A percentile compares a stretch with the other conserved stretches of the same genome.
These are phyloP conservation scores for Gallinago jamesoni DNA, from an alignment of 2,113 vertebrate species.

Conservation along the genomic window DNA sequence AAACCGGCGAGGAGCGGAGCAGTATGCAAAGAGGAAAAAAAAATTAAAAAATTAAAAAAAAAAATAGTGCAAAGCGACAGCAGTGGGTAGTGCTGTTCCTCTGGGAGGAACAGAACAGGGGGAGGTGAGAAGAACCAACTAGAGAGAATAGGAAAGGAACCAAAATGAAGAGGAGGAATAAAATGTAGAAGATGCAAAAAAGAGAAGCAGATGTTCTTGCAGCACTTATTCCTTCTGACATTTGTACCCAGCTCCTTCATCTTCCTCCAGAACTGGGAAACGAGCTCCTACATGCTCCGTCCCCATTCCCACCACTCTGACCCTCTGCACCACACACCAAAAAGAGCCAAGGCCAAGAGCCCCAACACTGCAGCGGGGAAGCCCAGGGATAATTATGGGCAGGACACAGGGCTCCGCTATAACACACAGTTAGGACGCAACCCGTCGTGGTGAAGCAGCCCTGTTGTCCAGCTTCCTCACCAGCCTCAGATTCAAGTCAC, in stretches of 20 bases:
- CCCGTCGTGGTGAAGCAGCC: background rate
- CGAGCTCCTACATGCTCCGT: background rate
- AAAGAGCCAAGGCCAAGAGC: background rate
- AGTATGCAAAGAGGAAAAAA: constrained; percentile 19
- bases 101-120: constrained; percentile 68
- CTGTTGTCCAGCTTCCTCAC: background rate
- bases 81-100: constrained; percentile 68
- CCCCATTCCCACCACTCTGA: background rate
- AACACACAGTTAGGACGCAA: background rate
- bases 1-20: constrained; percentile 21
- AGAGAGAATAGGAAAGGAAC: constrained; percentile 64
- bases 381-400: background rate
- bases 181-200: constrained; percentile 58
- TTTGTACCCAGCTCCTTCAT: constrained; percentile 12
- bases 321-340: background rate
- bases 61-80: constrained; percentile 57
- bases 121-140: constrained; percentile 68
- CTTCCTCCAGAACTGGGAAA: constrained; percentile 30
- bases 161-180: constrained; percentile 64
- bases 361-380: background rate
- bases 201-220: constrained; percentile 65
- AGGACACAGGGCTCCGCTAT: background rate
- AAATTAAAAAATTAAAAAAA: background rate
- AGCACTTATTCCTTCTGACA: constrained; percentile 48
- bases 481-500: background rate